A percentile compares a stretch with the other conserved stretches of the same genome.
Evolutionary conservation across 1,140 invertebrate genomes (phyloP).

Genomic region (Pseudoatta argentina): DNA sequence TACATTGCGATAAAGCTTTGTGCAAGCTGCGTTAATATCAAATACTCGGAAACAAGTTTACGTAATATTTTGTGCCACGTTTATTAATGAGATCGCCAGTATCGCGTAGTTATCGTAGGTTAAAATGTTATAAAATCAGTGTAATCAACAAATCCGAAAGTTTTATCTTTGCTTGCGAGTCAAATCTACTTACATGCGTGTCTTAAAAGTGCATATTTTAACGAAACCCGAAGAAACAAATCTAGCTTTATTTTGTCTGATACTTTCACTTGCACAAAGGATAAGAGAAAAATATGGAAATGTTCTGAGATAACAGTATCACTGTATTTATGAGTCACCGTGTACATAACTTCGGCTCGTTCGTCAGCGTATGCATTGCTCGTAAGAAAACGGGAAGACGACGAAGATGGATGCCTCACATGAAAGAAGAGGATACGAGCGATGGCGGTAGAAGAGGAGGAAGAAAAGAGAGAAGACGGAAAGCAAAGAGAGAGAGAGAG

Average conservation of each 20-base stretch:
- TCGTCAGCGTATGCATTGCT: constrained; percentile 49
- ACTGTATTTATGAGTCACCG: constrained; percentile 26
- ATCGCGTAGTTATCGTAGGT: constrained; percentile 19
- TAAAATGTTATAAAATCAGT: constrained; percentile 35
- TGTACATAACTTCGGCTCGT: background rate
- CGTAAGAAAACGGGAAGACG: constrained; percentile 38
- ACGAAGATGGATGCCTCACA: constrained; percentile 24
- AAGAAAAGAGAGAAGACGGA: constrained; percentile 39
- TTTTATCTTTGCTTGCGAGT: constrained; percentile 16
- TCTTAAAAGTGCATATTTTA: constrained; percentile 6
- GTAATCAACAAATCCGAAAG: background rate
- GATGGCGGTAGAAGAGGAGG: background rate
- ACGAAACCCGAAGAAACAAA: background rate
- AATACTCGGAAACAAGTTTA: constrained; percentile 3
- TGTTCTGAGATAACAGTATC: background rate
- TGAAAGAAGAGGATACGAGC: constrained; percentile 10
- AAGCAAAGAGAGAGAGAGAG: background rate
- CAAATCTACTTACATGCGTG: background rate
- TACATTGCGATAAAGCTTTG: constrained; percentile 6
- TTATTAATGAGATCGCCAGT: constrained; percentile 17
- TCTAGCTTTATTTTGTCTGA: background rate
- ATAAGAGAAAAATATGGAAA: constrained; percentile 12
- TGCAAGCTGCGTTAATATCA: background rate
- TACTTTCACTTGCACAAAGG: background rate
- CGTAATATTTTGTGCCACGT: constrained; percentile 3